phyloP scores from a whole-genome alignment of 2,888 invertebrate species.

The Protodeltote pygarga region DNA sequence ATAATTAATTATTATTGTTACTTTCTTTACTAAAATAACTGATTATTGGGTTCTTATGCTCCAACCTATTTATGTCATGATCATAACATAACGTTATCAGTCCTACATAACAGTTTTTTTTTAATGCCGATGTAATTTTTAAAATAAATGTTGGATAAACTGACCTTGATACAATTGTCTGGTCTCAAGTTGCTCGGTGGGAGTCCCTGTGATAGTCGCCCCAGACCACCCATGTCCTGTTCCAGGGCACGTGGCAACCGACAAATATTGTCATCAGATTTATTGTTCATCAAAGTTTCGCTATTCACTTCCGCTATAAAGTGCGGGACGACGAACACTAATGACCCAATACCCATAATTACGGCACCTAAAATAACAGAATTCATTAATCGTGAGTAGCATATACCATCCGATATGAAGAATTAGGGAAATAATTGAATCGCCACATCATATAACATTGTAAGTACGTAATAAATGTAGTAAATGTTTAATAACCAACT shows the following conservation, averaged over 20 bases:
- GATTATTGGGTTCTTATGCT: too few species aligned
- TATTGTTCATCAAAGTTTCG: constrained; percentile 89
- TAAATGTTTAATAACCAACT: constrained; percentile 20
- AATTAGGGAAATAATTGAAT: constrained; percentile 8
- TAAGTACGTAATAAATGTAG: background rate
- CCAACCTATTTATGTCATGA: too few species aligned
- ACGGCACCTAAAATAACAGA: constrained; percentile 89
- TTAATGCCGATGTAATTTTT: too few species aligned
- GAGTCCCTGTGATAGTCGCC: constrained; percentile 90
- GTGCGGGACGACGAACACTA: constrained; percentile 97
- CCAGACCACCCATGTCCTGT: constrained; percentile 91
- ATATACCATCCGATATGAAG: background rate
- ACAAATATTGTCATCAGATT: constrained; percentile 93
- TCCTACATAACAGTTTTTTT: too few species aligned
- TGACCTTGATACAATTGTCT: constrained; percentile 93
- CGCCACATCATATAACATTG: too few species aligned
- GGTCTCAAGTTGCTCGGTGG: constrained; percentile 91
- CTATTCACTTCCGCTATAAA: constrained; percentile 94
- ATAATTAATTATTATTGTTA: too few species aligned
- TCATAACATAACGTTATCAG: too few species aligned
- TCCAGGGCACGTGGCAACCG: constrained; percentile 89
- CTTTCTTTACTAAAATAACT: too few species aligned
- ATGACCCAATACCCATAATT: constrained; percentile 97
- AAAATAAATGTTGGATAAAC: background rate
- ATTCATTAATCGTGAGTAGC: constrained; percentile 12